phyloP scores from a whole-genome alignment of 2,888 invertebrate species.

The Sialis lutaria region DNA sequence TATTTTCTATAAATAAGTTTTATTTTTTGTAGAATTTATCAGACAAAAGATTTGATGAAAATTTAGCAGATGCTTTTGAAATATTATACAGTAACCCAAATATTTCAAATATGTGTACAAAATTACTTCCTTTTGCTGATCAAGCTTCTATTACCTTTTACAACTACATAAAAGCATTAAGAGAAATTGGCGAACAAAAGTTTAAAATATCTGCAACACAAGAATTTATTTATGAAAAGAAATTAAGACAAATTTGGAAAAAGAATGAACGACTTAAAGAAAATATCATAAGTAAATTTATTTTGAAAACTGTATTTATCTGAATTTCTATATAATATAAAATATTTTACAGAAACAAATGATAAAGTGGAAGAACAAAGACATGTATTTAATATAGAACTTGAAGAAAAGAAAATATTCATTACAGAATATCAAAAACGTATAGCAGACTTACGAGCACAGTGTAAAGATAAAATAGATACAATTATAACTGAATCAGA shows the following conservation, averaged over 20 bases:
- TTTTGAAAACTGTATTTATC: background rate
- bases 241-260: conserved; percentile 25
- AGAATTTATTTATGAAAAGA: conserved; percentile 26
- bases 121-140: background rate
- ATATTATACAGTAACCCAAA: background rate
- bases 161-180: conserved; percentile 22
- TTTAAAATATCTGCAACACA: conserved; percentile 30
- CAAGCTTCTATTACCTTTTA: conserved; percentile 5
- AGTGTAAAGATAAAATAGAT: conserved; percentile 13
- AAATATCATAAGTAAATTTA: conserved; percentile 24
- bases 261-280: conserved; percentile 25
- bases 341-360: conserved; percentile 17
- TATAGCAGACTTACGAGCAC: conserved; percentile 12
- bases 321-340: background rate
- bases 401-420: conserved; percentile 19
- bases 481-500: conserved; percentile 25
- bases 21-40: too few relatives aligned
- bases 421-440: conserved; percentile 20
- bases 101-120: background rate
- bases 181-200: conserved; percentile 24
- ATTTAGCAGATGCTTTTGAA: background rate
- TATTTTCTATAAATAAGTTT: too few relatives aligned
- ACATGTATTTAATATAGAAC: conserved; percentile 18
- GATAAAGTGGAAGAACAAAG: conserved; percentile 20
- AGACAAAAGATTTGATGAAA: background rate